These are phyloP conservation scores for Notothenia rossii DNA, from an alignment of 2,113 vertebrate genomes.

Conservation along the genomic window DNA sequence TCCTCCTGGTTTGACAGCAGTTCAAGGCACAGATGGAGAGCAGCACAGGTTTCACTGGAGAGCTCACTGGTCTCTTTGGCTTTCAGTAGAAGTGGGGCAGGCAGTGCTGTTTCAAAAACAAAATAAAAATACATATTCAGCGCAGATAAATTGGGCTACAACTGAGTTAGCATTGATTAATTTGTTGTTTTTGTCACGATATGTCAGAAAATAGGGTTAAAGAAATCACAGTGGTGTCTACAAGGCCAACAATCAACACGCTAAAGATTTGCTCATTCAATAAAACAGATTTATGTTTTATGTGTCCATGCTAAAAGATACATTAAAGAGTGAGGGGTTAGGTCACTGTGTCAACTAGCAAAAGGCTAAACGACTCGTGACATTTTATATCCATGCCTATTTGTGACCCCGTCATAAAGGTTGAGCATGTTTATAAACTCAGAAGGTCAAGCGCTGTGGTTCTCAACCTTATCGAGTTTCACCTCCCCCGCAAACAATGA, in stretches of 20 bases:
- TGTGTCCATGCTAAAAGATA: no score
- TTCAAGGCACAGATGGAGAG: constrained; percentile 88
- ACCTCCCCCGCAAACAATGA: background rate
- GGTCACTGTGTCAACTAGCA: background rate
- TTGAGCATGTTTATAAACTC: background rate
- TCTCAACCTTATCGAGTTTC: background rate
- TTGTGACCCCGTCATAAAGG: background rate
- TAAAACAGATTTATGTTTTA: background rate
- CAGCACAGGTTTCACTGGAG: constrained; percentile 88
- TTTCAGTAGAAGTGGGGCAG: constrained; percentile 87
- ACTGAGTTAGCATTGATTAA: background rate
- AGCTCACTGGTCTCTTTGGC: constrained; percentile 88
- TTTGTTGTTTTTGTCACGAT: background rate
- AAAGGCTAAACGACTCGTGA: background rate
- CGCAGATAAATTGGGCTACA: background rate
- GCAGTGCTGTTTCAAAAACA: constrained; percentile 74
- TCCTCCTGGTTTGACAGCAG: constrained; percentile 91
- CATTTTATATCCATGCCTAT: background rate
- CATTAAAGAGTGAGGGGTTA: background rate
- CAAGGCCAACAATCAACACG: background rate
- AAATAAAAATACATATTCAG: background rate
- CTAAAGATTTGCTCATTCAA: background rate
- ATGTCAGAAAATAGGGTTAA: background rate
- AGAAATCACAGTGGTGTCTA: background rate
- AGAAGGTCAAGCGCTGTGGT: background rate